These are phyloP conservation scores for Sebastiscus albofasciatus DNA, from an alignment of 2,797 vertebrate species.

Conservation along the genomic window DNA sequence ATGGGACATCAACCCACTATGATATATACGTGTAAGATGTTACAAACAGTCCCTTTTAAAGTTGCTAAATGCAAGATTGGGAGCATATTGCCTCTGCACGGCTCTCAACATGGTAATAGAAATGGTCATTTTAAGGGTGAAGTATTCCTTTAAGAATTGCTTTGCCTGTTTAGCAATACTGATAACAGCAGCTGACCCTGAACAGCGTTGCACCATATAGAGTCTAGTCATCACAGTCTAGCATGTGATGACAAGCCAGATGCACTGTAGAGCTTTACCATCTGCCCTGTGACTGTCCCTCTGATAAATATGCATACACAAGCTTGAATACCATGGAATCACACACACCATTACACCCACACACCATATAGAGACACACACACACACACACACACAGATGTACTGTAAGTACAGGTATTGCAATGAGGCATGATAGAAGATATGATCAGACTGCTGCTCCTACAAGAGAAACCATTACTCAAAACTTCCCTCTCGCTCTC, in stretches of 20 bases:
- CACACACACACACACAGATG: background rate
- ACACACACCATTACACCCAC: constrained; percentile 9
- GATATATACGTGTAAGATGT: too few species aligned
- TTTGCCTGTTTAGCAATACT: background rate
- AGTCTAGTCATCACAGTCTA: constrained; percentile 12
- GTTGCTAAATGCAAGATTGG: too few species aligned
- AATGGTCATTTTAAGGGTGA: background rate
- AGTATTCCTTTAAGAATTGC: background rate
- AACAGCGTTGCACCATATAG: background rate
- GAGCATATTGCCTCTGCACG: too few species aligned
- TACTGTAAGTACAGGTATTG: constrained; percentile 9
- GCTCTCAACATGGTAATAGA: too few species aligned
- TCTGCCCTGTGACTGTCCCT: constrained; percentile 43
- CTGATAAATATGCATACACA: constrained; percentile 34
- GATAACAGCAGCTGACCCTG: background rate
- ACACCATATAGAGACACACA: background rate
- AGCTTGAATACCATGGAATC: constrained; percentile 27
- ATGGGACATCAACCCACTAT: too few species aligned
- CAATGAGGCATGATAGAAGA: constrained; percentile 27
- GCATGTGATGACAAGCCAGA: constrained; percentile 36
- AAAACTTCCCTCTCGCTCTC: background rate
- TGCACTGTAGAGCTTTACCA: constrained; percentile 46
- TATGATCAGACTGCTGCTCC: constrained; percentile 19
- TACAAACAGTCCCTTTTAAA: too few species aligned
- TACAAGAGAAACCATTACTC: constrained; percentile 20